Evolutionary conservation across 2,797 vertebrate genomes (phyloP), one percentile per base, ranked within the genome.

Genomic region (Eulemur mongoz): DNA sequence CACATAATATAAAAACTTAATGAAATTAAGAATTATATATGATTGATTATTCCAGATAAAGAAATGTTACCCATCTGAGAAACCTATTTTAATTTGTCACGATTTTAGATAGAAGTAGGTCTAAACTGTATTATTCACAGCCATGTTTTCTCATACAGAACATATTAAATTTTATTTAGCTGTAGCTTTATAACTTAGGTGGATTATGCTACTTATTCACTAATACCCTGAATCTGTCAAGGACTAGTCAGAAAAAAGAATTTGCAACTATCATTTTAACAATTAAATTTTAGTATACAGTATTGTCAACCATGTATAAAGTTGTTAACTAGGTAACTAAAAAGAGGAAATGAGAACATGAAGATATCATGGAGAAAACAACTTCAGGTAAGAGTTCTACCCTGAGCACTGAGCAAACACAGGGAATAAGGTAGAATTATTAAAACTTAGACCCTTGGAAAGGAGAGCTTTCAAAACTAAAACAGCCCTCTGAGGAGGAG

Each of bases 11-110:
- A 45, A 27, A 94, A 89, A 35, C 3, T 73, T 67, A 75, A n/a
- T 70, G 94, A 57, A 92, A 93, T 89, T 89, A 87, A 93, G 40
- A 65, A 57, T 43, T 94, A 23, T 1, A 61, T 67, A 52, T 81
- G 35, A 69, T 17, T 69, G 13, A 61, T 91, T 80, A 35, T 65
- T 59, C 35, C 35, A 89, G 30, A 54, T 63, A 93, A 76, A 15
- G 5, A 90, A 88, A 73, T 52, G 2, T 35, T 38, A 32, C 4
- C 1, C 14, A 69, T 13, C 25, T 38, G 7, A 86, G 20, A 83
- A 97, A 94, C 4, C 32, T 38, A 70, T 3, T 57, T 84, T 73
- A 65, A 82, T 35, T 27, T 88, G 35, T 78, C 40, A 84, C 12
- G 30, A 61, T 45, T 91, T 93, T 69, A 92, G 27, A 50, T 59